These are phyloP conservation scores for Cephalopterus ornatus DNA, from an alignment of 2,113 vertebrate genomes.

Conservation along the genomic window DNA sequence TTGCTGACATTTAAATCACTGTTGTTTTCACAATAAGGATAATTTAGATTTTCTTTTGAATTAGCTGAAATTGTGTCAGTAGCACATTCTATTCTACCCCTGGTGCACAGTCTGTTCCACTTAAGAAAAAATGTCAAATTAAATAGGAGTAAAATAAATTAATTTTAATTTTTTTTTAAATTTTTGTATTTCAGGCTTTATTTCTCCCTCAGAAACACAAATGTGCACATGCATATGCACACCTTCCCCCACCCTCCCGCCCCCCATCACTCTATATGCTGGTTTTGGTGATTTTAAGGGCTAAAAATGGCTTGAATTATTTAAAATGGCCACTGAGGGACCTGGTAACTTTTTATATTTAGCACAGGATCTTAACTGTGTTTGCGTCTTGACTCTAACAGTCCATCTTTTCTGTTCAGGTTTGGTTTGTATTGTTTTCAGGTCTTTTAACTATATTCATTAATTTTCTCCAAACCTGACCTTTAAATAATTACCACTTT, in stretches of 20 bases:
- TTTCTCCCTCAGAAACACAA: neutral
- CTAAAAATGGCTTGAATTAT: neutral
- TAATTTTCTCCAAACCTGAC: neutral
- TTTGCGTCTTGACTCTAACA: neutral
- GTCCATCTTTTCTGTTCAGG: neutral
- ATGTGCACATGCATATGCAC: rapidly evolving
- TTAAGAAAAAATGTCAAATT: neutral
- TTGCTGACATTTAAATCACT: neutral
- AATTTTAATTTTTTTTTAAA: neutral
- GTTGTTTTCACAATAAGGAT: neutral
- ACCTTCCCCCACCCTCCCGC: no score
- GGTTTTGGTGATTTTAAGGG: neutral
- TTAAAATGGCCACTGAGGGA: neutral
- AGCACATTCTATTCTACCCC: neutral
- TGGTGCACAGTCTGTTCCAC: neutral
- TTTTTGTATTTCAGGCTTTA: neutral
- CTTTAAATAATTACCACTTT: neutral
- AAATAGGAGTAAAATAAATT: neutral
- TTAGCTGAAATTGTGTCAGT: neutral
- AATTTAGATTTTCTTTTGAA: constrained; percentile 19
- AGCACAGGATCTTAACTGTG: neutral
- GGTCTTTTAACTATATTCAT: neutral
- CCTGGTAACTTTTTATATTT: neutral
- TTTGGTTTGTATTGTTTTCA: neutral
- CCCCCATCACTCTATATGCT: neutral